These are phyloP conservation scores for Penaeus monodon DNA, from an alignment of 2,888 invertebrate species.

Conservation along the genomic window DNA sequence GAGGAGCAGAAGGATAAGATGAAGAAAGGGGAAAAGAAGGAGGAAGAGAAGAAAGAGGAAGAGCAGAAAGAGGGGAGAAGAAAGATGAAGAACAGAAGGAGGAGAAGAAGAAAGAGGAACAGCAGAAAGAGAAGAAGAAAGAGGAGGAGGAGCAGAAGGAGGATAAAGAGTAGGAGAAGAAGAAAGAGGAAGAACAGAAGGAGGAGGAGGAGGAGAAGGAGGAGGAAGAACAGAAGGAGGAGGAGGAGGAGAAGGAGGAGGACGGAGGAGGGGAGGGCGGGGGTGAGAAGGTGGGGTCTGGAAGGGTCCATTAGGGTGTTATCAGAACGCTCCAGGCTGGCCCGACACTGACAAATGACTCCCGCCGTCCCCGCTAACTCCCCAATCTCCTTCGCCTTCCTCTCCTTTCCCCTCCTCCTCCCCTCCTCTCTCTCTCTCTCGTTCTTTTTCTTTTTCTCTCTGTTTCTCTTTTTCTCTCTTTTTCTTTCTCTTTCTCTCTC, in stretches of 20 bases:
- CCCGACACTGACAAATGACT: slow-evolving; percentile 47
- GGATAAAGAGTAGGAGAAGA: neutral
- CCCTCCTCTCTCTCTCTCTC: neutral
- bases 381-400: slow-evolving; percentile 7
- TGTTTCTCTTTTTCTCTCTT: no score
- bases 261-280: neutral
- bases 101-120: no score
- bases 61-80: no score
- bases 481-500: neutral
- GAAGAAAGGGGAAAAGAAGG: no score
- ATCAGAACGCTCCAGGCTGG: slow-evolving; percentile 44
- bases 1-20: no score
- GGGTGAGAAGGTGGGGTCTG: slow-evolving; percentile 38
- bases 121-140: no score
- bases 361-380: slow-evolving; percentile 23
- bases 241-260: neutral
- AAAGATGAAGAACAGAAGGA: no score
- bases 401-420: neutral
- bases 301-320: slow-evolving; percentile 47
- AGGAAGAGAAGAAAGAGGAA: no score
- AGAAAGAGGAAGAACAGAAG: neutral
- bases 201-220: neutral
- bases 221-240: neutral
- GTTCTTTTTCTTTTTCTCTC: neutral
- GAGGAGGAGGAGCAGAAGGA: no score